phyloP scores from a whole-genome alignment of 2,888 invertebrate genomes.

The Acleris emargana region DNA sequence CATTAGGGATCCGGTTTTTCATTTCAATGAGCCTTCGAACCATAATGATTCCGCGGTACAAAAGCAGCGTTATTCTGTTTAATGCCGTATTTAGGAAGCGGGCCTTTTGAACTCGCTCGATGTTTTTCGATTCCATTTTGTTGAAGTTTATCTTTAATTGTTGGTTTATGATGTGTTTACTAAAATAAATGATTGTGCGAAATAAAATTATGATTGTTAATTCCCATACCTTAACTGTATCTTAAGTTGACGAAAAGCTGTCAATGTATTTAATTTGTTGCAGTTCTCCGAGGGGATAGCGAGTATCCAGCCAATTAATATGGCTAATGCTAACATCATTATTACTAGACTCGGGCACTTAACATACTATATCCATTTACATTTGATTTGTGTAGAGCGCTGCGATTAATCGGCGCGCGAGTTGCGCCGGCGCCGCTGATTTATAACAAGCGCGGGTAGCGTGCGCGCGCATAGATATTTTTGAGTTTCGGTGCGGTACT shows the following conservation, averaged over 20 bases:
- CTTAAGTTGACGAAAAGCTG: slow-evolving; percentile 18
- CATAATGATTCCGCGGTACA: slow-evolving; percentile 75
- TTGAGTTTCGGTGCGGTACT: too few relatives aligned
- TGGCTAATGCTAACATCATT: slow-evolving; percentile 84
- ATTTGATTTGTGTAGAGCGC: slow-evolving; percentile 81
- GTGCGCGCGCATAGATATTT: neutral
- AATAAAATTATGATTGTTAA: neutral
- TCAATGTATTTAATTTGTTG: slow-evolving; percentile 49
- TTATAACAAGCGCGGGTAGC: slow-evolving; percentile 57
- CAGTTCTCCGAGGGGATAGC: slow-evolving; percentile 71
- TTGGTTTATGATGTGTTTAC: slow-evolving; percentile 51
- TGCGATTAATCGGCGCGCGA: slow-evolving; percentile 78
- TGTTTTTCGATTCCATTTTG: slow-evolving; percentile 58
- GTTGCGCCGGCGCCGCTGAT: slow-evolving; percentile 68
- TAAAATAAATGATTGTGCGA: neutral
- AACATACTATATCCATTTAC: slow-evolving; percentile 83
- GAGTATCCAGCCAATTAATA: slow-evolving; percentile 80
- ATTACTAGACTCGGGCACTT: slow-evolving; percentile 81
- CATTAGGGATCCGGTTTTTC: slow-evolving; percentile 81
- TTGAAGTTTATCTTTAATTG: slow-evolving; percentile 50
- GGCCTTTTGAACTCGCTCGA: slow-evolving; percentile 69
- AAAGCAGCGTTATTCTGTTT: slow-evolving; percentile 76
- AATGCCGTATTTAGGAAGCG: slow-evolving; percentile 78
- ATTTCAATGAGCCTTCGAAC: slow-evolving; percentile 76
- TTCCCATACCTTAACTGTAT: neutral